Evolutionary conservation across 2,113 vertebrate genomes (phyloP), one percentile per base, ranked within the genome.

Genomic region (Eulacestoma nigropectus): DNA sequence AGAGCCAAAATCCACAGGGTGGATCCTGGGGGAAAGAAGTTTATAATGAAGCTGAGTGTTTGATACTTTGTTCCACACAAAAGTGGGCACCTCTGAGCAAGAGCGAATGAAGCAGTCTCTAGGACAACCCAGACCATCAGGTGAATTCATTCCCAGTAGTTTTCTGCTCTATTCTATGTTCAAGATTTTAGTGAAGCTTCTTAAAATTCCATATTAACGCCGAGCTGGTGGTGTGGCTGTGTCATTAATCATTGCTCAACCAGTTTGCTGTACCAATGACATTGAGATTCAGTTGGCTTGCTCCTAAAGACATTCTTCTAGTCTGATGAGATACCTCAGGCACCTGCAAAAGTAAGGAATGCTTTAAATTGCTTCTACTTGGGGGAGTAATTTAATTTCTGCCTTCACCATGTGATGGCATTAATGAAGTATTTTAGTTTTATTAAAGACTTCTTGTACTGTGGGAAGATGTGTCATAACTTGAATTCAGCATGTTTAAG

Each of bases 401-500:
- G 25, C 60, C 68, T 75, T 94, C 30, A 56, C 44, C 63, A 41
- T 85, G 89, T 85, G 84, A 67, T 94, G 92, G 19, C 41, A 62
- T 89, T 92, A 90, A 93, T 89, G 68, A 91, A 87, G 83, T 68
- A 86, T 69, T 67, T 33, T 22, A 57, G 11, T 70, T 94, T 88
- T 91, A 91, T 57, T 92, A 88, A 84, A 84, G 90, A 53, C 76
- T 84, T 80, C 11, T 64, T 70, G 37, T 64, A 17, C 59, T 47
- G 16, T 79, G 60, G 87, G 79, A 81, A 89, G 68, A 68, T 92
- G 63, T 82, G 78, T 87, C 85, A 59, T 63, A 33, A 57, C 30
- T 79, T 82, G 44, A 74, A 50, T 60, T 42, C 83, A 73, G 41
- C 41, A 12, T 14, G 11, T 47, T 2, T 16, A 47, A 82, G 25